A percentile compares a stretch with the other conserved stretches of the same genome.
These are phyloP conservation scores for Ormyrus thymus DNA, from an alignment of 2,888 invertebrate species.

Conservation along the genomic window DNA sequence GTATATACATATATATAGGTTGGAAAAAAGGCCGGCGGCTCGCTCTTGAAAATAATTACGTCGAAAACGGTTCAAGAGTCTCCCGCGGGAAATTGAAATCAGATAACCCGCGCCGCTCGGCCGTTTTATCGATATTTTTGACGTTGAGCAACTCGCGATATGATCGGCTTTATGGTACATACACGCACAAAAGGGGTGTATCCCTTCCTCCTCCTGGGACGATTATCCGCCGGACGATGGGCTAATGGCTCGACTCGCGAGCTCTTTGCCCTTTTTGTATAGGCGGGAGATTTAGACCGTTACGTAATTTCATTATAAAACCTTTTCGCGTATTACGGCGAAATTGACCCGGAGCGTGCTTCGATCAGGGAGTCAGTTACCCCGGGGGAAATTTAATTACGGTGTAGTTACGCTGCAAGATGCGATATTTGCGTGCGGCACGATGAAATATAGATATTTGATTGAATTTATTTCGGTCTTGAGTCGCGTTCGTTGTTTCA, in stretches of 20 bases:
- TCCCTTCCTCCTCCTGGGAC: too few species aligned
- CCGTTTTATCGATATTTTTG: conserved; percentile 14
- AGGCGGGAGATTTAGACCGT: background rate
- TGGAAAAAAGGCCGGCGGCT: too few species aligned
- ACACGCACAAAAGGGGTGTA: background rate
- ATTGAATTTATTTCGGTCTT: background rate
- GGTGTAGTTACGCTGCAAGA: background rate
- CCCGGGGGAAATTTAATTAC: conserved; percentile 35
- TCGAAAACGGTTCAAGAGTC: background rate
- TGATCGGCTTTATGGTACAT: conserved; percentile 4
- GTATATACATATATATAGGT: too few species aligned
- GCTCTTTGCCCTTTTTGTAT: background rate
- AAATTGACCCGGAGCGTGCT: background rate
- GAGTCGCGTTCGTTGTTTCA: background rate
- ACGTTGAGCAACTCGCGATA: conserved; percentile 22
- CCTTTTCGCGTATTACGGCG: conserved; percentile 1
- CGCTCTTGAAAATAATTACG: conserved; percentile 44
- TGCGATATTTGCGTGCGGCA: background rate
- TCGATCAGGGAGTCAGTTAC: conserved; percentile 5
- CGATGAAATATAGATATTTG: conserved; percentile 9
- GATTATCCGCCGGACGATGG: too few species aligned
- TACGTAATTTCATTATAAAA: conserved; percentile 30
- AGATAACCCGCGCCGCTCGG: conserved; percentile 12
- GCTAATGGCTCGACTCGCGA: too few species aligned
- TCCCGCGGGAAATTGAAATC: conserved; percentile 40